Base-by-base conservation (phyloP, 2,888 invertebrate genomes). In the Brachyopa scutellaris region DNA sequence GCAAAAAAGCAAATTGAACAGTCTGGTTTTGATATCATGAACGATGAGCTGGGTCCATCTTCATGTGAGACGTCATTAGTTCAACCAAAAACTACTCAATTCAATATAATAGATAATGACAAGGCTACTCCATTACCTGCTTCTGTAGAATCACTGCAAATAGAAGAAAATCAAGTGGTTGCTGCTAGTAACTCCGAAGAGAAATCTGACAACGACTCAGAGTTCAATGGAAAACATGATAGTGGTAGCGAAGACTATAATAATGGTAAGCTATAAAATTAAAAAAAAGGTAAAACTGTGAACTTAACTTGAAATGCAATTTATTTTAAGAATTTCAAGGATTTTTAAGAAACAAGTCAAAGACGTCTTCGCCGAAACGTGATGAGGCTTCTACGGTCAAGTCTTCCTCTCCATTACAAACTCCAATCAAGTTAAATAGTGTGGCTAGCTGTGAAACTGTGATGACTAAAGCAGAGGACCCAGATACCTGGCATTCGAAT, bases 1-100 rank as follows among this genome's bases (percentile, higher is more conserved):
- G 94, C 94, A 0, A 93, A 93, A 89, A 92, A 92, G 55, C 92
- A 92, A 73, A 88, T 93, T 13, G 92, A 93, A 85, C 92, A 92
- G 85, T 90, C 89, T 17, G 92, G 92, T 69, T 92, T 92, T 86
- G 92, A 92, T 85, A 91, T 91, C 55, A 88, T 92, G 40, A 91
- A 91, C 86, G 92, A 92, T 84, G 92, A 92, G 87, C 49, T 80
- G 17, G 69, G 45, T 7, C 29, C 74, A 33, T 55, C 62, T 2
- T 80, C 67, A n/a, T 88, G 92, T 45, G 91, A 91, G 59, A 72
- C 84, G 9, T 86, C 86, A n/a, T 31, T 73, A n/a, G 47, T 49
- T 38, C 73, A 66, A 29, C 42, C n/a, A 6, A 23, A 72, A 23
- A 6, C 13, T 7, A 40, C 17, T 11, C 7, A 55, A 13, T 2